Evolutionary conservation across 2,888 invertebrate species (phyloP).

Genomic region (Escarpia spicata): DNA sequence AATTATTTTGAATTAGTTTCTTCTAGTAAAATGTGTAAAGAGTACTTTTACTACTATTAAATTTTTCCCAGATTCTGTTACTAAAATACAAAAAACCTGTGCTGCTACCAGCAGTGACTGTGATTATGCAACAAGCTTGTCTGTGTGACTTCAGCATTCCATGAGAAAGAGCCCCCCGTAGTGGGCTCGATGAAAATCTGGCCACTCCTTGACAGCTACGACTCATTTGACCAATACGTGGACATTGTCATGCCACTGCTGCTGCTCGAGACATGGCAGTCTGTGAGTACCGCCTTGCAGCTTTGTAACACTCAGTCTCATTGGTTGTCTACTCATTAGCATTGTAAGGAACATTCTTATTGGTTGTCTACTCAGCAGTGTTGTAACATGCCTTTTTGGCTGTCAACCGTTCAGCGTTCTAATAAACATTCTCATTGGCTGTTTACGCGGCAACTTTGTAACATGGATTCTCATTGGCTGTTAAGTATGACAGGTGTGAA

Average conservation of each 20-base stretch:
- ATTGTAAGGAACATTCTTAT: not conserved
- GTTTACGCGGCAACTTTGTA: not conserved
- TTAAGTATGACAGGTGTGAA: not conserved
- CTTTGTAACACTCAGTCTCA: not conserved
- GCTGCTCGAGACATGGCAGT: conserved; percentile 37
- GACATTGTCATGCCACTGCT: conserved; percentile 33
- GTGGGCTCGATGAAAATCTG: conserved; percentile 24
- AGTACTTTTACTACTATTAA: no score
- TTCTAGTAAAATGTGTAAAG: no score
- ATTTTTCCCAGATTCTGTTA: no score
- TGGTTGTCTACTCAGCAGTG: not conserved
- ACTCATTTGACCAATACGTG: conserved; percentile 35
- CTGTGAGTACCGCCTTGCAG: conserved; percentile 28
- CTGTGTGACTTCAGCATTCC: not conserved
- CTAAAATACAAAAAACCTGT: no score
- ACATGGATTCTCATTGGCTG: not conserved
- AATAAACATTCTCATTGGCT: not conserved
- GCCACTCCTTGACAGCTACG: conserved; percentile 37
- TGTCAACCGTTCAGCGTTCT: not conserved
- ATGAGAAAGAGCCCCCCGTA: conserved; percentile 19
- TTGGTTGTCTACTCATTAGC: not conserved
- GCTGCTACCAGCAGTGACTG: no score
- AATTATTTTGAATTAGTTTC: no score
- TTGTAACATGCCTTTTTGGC: not conserved
- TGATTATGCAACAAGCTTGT: not conserved